Percentiles rank a stretch among this genome's conserved stretches.
These are phyloP conservation scores for Drosophila elegans DNA, from an alignment of 1,140 invertebrate genomes.

Conservation along the genomic window DNA sequence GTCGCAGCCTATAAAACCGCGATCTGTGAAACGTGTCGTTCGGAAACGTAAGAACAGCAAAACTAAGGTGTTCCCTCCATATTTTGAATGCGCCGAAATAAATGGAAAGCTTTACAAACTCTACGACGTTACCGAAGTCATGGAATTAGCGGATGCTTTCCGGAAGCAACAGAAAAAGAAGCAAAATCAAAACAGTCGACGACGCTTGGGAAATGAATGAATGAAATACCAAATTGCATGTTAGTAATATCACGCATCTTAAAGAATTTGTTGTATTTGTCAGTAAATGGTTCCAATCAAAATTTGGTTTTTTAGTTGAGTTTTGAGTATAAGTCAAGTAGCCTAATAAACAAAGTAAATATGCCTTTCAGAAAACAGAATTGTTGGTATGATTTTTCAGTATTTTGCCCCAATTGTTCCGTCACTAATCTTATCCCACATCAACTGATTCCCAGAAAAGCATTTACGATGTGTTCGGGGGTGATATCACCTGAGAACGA, in stretches of 20 bases:
- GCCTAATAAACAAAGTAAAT: too few species aligned
- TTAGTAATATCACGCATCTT: too few species aligned
- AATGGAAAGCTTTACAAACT: conserved; percentile 7
- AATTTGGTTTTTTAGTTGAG: too few species aligned
- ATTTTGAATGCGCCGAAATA: background rate
- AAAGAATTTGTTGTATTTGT: too few species aligned
- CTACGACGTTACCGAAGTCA: background rate
- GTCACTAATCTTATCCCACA: conserved; percentile 41
- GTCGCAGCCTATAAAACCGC: background rate
- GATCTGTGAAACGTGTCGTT: background rate
- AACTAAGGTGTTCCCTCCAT: too few species aligned
- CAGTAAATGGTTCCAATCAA: too few species aligned
- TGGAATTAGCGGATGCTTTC: background rate
- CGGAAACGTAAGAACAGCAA: background rate
- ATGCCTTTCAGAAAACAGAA: background rate
- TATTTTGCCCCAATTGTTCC: background rate
- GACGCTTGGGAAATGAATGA: background rate
- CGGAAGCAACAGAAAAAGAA: background rate
- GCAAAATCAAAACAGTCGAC: background rate
- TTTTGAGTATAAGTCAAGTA: too few species aligned
- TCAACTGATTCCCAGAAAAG: conserved; percentile 32
- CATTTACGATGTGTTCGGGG: conserved; percentile 17
- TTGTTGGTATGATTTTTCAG: background rate
- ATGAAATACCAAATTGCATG: too few species aligned
- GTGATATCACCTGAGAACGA: conserved; percentile 54